Evolutionary conservation across 2,888 invertebrate genomes (phyloP), one percentile per base, ranked within the genome.

Genomic region (Agrotis ipsilon): DNA sequence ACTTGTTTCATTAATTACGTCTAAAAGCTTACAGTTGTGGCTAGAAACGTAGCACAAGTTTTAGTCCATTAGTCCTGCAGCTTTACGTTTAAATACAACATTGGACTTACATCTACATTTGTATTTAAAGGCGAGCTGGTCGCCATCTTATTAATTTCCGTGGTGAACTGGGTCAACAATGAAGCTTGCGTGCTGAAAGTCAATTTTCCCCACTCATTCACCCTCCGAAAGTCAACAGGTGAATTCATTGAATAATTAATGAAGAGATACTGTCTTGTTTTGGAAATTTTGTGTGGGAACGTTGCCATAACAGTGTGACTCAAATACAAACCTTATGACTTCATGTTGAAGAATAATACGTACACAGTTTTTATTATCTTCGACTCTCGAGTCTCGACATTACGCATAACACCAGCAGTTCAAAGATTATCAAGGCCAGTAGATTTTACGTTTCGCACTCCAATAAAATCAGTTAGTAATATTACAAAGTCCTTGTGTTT

Each of bases 191-290:
- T 94, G 94, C 88, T 90, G 78, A 80, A 72, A 82, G 76, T 80
- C 86, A 87, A 86, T 92, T 87, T 84, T 85, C 87, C 87, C 80
- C 79, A 86, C 78, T 74, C 83, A 80, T 78, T 86, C 83, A 75
- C 88, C 88, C 87, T 81, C 83, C 73, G 72, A 81, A 80, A 86
- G 83, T 86, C 94, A 94, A 94, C 94, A 94, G 94, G 94, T 94
- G 93, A 84, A 88, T 85, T 85, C 84, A 88, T 88, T 93, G 91
- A 92, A 93, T 93, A 92, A 91, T 91, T 92, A 92, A 93, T 89
- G 85, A 87, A 86, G 83, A 83, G 82, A 76, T 78, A 85, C 63
- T 66, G 68, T 66, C 69, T 77, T 61, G 68, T 73, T 81, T 81
- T 54, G 58, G 57, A 45, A 45, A 70, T 66, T 72, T 74, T 58